A percentile compares a stretch with the other conserved stretches of the same genome.
phyloP scores from a whole-genome alignment of 2,888 invertebrate genomes.

The Drosophila neutralis region DNA sequence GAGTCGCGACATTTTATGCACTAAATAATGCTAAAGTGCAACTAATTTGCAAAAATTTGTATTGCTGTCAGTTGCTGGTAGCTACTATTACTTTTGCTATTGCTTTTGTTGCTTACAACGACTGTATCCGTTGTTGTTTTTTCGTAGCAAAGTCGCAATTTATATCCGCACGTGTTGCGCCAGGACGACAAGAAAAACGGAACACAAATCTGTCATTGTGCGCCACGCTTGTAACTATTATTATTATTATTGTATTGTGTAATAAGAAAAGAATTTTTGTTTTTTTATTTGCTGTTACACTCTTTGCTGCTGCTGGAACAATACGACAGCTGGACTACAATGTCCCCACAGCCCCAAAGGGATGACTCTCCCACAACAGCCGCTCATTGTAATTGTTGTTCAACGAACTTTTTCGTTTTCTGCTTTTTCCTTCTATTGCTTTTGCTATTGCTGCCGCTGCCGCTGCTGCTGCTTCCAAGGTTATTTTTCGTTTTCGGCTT shows the following conservation, averaged over 20 bases:
- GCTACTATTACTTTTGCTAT: constrained; percentile 7
- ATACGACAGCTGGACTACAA: constrained; percentile 56
- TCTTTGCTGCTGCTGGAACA: constrained; percentile 37
- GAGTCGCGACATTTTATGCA: constrained; percentile 65
- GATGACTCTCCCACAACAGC: constrained; percentile 18
- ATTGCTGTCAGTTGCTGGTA: constrained; percentile 59
- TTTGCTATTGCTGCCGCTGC: neutral
- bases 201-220: constrained; percentile 73
- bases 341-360: constrained; percentile 18
- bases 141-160: constrained; percentile 50
- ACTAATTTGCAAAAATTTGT: constrained; percentile 69
- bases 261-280: constrained; percentile 44
- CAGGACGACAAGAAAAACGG: constrained; percentile 24
- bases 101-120: constrained; percentile 20
- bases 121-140: constrained; percentile 14
- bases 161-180: constrained; percentile 65
- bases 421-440: constrained; percentile 24
- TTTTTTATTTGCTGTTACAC: constrained; percentile 23
- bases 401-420: constrained; percentile 69
- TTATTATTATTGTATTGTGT: constrained; percentile 63
- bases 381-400: constrained; percentile 75
- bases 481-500: constrained; percentile 25
- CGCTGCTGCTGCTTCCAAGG: constrained; percentile 15
- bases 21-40: constrained; percentile 73
- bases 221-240: constrained; percentile 63